Evolutionary conservation across 2,113 vertebrate genomes (phyloP), one percentile per base, ranked within the genome.

Genomic region (Sardina pilchardus): DNA sequence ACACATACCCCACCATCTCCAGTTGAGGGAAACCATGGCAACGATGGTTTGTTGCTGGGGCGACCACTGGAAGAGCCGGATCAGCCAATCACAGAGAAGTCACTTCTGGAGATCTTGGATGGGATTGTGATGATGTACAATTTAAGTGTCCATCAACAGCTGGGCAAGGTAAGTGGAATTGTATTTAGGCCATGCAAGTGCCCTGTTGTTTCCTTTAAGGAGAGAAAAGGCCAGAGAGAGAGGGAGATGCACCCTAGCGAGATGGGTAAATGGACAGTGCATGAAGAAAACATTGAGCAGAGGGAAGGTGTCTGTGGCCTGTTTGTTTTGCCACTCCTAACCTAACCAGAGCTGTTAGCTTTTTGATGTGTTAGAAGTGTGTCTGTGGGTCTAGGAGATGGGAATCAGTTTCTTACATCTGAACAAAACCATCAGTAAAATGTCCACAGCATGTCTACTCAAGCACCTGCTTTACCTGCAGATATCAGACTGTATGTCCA

Each of bases 101-200:
- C 98, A 0, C 94, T 99, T 84, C 91, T 99, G 93, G 98, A 99
- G 92, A 94, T 99, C 30, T 91, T 98, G 30, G 98, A 99, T 14
- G 98, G 98, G 0, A 95, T 97, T 36, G 92, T 99, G 93, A 99
- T 99, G 97, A 99, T 99, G 97, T 99, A 99, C 90, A 99, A 97
- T 90, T 95, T 99, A 90, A 99, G 98, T 3, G 98, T 99, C 3
- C 98, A 99, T 90, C 98, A 99, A 94, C 98, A 99, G 92, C 96
- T 99, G 88, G 98, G 97, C 43, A 99, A 99, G 97, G 98, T 99
- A 89, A 86, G 26, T 24, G 53, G 53, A 24, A 59, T 24, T 4
- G 19, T 6, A 19, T 24, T 59, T 21, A 59, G 53, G 48, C 48
- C 48, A 17, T 50, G 14, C 48, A 56, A 56, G 53, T 24, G 53